Base-by-base conservation (phyloP, 2,888 invertebrate genomes). In the Leptinotarsa juncta region DNA sequence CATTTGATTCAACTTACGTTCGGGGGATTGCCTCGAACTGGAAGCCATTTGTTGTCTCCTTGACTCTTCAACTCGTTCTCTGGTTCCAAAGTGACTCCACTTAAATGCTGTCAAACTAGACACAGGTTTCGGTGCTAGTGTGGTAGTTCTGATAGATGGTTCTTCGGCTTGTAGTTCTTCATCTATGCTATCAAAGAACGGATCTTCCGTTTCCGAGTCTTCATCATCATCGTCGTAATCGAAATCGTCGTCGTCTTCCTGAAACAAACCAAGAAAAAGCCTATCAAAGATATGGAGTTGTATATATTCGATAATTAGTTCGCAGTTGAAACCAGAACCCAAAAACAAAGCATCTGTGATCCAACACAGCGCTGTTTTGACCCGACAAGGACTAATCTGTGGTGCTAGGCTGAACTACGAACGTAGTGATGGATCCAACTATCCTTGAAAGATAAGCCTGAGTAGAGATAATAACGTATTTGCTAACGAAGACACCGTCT, bases 1-100 rank as follows among this genome's bases (percentile, higher is more conserved):
- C 3, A 42, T 10, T 10, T 42, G 42, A 42, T 51, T 53, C 10
- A 53, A 79, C 83, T 78, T 82, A 85, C 85, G 82, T 79, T 82
- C 84, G 67, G 71, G 80, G 57, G 81, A 77, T 42, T 80, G 75
- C 71, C 81, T 81, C 7, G 81, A 71, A 67, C 82, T 81, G 5
- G 81, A 70, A 68, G 82, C 65, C n/a, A 83, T 74, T 20, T 85
- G 84, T 65, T 83, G 82, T 57, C 82, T 83, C 71, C 87, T 82
- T 16, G 85, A 86, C 77, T 87, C 86, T 73, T 85, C 84, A 2
- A 88, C 85, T 57, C 82, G 80, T 57, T 82, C 80, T 73, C 84
- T 83, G 0, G 86, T 87, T 10, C 88, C 88, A 69, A 83, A 87
- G 78, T 85, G 84, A 26, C 81, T 80, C 88, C 88, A 88, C 81